Conservation (phyloP, 2,797 vertebrate genomes). For the Helostoma temminkii region DNA sequence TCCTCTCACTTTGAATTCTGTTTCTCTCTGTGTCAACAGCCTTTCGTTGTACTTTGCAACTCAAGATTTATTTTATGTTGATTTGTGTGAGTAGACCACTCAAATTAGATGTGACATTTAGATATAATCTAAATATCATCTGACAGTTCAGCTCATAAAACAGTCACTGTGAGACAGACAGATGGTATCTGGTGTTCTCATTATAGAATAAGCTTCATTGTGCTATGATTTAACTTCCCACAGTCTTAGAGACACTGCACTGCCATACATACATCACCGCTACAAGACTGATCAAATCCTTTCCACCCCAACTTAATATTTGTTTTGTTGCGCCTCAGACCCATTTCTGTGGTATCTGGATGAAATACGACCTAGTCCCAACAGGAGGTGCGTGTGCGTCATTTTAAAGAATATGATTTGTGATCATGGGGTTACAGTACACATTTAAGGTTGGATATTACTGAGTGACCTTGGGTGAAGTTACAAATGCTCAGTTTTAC, state of each 20-base stretch:
- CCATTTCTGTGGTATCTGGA: too few relatives aligned
- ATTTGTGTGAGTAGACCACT: neutral
- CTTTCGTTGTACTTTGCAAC: constrained; percentile 18
- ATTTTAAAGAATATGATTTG: too few relatives aligned
- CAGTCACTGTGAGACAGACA: constrained; percentile 5
- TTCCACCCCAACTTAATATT: constrained; percentile 50
- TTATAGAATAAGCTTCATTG: neutral
- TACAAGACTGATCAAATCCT: constrained; percentile 23
- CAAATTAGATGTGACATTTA: constrained; percentile 32
- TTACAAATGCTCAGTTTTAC: constrained; percentile 60
- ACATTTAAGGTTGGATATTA: constrained; percentile 62
- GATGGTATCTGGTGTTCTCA: constrained; percentile 1
- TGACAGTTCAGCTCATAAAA: constrained; percentile 31
- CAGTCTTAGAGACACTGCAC: neutral
- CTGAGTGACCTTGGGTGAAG: constrained; percentile 65
- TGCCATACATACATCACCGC: constrained; percentile 11
- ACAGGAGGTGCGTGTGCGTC: too few relatives aligned
- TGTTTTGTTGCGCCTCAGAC: constrained; percentile 42
- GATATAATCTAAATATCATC: constrained; percentile 29
- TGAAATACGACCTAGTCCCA: too few relatives aligned
- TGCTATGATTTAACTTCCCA: constrained; percentile 5
- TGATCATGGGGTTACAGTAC: too few relatives aligned
- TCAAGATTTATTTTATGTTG: constrained; percentile 3
- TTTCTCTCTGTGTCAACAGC: neutral
- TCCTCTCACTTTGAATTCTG: constrained; percentile 1